Conservation (phyloP, 2,888 invertebrate genomes). For the Cloeon dipterum region DNA sequence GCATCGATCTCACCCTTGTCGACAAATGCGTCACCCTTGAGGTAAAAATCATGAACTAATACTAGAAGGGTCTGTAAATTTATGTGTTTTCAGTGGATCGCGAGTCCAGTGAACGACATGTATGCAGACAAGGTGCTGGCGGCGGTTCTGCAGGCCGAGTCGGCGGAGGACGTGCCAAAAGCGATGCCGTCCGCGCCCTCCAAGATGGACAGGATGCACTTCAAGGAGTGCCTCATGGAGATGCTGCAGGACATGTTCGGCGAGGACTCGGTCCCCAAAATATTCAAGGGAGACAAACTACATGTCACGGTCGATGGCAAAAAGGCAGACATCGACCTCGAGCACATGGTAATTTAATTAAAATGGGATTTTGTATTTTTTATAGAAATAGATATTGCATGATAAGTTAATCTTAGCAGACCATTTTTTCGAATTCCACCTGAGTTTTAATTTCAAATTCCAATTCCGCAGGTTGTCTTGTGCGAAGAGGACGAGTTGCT, state of each 20-base stretch:
- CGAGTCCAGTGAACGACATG: conserved; percentile 92
- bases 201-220: conserved; percentile 76
- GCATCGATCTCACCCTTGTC: conserved; percentile 60
- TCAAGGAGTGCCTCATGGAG: conserved; percentile 75
- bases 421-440: background rate
- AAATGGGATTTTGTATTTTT: no score
- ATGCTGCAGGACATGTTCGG: conserved; percentile 92
- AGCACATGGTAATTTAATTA: conserved; percentile 50
- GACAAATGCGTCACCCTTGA: conserved; percentile 66
- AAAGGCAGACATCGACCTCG: conserved; percentile 63
- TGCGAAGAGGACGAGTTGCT: conserved; percentile 62
- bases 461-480: conserved; percentile 58
- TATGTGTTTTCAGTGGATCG: conserved; percentile 75
- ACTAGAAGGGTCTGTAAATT: no score
- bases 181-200: conserved; percentile 29
- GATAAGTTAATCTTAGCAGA: no score
- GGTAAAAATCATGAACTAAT: no score
- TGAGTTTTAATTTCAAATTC: no score
- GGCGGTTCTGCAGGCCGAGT: conserved; percentile 63
- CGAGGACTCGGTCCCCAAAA: conserved; percentile 75
- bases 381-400: no score
- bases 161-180: conserved; percentile 35
- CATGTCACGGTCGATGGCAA: conserved; percentile 68
- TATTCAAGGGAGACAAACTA: conserved; percentile 74
- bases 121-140: conserved; percentile 89